Evolutionary conservation across 2,113 vertebrate genomes (phyloP), one percentile per base, ranked within the genome.

Genomic region (Piaya cayana): DNA sequence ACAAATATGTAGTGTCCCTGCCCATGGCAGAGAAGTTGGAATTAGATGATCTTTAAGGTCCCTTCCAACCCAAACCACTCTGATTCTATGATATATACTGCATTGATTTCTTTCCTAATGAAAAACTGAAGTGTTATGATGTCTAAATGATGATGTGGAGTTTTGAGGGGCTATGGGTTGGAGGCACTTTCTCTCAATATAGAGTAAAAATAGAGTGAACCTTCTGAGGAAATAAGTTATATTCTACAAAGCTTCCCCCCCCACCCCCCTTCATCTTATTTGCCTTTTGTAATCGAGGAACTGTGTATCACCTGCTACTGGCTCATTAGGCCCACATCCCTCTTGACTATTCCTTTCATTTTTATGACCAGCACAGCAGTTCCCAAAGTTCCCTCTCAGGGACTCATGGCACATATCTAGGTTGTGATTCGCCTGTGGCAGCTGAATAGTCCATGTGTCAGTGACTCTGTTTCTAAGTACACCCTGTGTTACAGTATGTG

Each of bases 371-470:
- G 32, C 45, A 50, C 12, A 86, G 18, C 59, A 67, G 43, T 70
- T 80, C 42, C 52, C 16, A 10, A 75, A 89, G 14, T 42, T 85
- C 25, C 52, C 11, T 89, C 37, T 60, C 32, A 37, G 60, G 25
- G 17, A 8, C 37, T 78, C 43, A 5, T 19, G 32, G 7, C 11
- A 12, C 2, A 0, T 62, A 1, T 55, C 37, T 68, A 49, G 50
- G 34, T 62, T 86, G 65, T 4, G 27, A 52, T 79, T 82, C 39
- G 63, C 43, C 22, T 78, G 60, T 1, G 2, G 23, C 60, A 26
- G 32, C 70, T 1, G 1, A 63, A 63, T 59, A 25, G 30, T 65
- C 10, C 0, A 0, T 27, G 82, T 26, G 32, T 47, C 43, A 56
- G 69, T 45, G 90, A 52, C 37, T 43, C 43, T 12, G 3, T 60